These are phyloP conservation scores for Marmota flaviventris DNA, from an alignment of 2,113 vertebrate species.

Conservation along the genomic window DNA sequence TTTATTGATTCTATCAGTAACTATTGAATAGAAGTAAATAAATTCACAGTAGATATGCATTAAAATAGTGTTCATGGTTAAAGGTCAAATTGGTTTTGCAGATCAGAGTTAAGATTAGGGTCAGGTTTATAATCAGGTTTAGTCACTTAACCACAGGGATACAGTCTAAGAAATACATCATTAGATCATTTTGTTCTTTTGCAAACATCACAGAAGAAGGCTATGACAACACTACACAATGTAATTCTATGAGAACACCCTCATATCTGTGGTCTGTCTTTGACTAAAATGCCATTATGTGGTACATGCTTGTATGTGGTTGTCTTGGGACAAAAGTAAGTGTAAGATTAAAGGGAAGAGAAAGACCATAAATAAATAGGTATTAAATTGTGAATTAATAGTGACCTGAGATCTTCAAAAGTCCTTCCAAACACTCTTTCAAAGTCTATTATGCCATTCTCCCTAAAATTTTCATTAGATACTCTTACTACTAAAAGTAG, in stretches of 20 bases:
- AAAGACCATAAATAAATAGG: background rate
- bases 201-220: background rate
- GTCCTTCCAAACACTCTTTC: background rate
- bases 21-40: background rate
- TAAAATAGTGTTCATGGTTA: background rate
- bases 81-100: background rate
- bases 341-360: constrained; percentile 12
- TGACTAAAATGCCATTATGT: background rate
- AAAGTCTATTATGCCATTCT: background rate
- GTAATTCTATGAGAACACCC: background rate
- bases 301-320: background rate
- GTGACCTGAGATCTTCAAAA: background rate
- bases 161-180: background rate
- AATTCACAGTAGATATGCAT: background rate
- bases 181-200: background rate
- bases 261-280: background rate
- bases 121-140: background rate
- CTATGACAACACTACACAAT: too few species aligned
- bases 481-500: background rate
- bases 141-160: background rate
- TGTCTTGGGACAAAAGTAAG: background rate
- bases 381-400: background rate
- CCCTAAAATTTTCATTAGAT: background rate
- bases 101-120: background rate
- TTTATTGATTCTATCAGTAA: background rate